Conservation (phyloP, 1,140 invertebrate species). For the Octopus bimaculoides region DNA sequence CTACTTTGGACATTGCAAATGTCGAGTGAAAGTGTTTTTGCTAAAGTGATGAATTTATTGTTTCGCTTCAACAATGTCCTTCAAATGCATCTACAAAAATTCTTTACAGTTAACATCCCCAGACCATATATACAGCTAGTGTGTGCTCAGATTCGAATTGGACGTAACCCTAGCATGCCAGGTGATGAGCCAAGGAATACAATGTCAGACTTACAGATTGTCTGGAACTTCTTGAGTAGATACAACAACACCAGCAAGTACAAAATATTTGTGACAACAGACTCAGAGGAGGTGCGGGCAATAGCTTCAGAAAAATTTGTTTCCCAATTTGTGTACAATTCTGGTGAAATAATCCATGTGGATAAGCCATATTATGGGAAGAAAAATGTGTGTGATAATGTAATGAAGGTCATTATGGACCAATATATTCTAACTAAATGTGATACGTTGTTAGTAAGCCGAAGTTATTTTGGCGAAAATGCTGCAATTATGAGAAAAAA, state of each 20-base stretch:
- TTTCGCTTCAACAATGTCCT: slow-evolving; percentile 10
- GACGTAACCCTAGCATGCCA: slow-evolving; percentile 32
- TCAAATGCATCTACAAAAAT: background rate
- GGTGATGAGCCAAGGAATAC: slow-evolving; percentile 32
- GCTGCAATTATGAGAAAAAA: slow-evolving; percentile 30
- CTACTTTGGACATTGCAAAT: slow-evolving; percentile 2
- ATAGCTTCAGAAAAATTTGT: slow-evolving; percentile 28
- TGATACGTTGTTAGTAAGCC: slow-evolving; percentile 32
- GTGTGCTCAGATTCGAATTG: slow-evolving; percentile 33
- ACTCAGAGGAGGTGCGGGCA: slow-evolving; percentile 25
- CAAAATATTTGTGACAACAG: slow-evolving; percentile 35
- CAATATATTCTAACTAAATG: slow-evolving; percentile 32
- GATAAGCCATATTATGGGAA: slow-evolving; percentile 22
- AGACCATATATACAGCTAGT: slow-evolving; percentile 25
- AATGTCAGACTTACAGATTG: slow-evolving; percentile 20
- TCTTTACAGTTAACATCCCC: slow-evolving; percentile 7
- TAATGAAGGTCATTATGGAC: slow-evolving; percentile 34
- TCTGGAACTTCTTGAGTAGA: slow-evolving; percentile 30
- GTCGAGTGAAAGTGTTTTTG: background rate
- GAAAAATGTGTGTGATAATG: slow-evolving; percentile 24
- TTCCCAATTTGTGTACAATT: slow-evolving; percentile 22
- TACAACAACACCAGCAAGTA: slow-evolving; percentile 26
- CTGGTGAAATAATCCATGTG: slow-evolving; percentile 33
- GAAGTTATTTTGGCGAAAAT: slow-evolving; percentile 33
- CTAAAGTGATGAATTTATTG: slow-evolving; percentile 7